Evolutionary conservation across 2,888 invertebrate species (phyloP).

Genomic region (Tinea pellionella): DNA sequence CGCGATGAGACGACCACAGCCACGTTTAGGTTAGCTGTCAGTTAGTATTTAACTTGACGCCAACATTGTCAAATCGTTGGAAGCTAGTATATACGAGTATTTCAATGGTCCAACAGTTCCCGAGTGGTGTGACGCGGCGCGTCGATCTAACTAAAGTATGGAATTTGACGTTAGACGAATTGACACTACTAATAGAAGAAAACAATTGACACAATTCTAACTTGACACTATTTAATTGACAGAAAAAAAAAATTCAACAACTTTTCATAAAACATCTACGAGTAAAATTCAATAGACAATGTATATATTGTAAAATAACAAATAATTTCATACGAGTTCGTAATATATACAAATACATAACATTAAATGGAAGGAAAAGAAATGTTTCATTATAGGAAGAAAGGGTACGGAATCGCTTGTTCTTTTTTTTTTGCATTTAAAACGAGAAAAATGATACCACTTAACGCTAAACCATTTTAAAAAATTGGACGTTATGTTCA

Average conservation of each 20-base stretch:
- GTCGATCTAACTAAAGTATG: no score
- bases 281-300: background rate
- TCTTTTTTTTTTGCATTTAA: background rate
- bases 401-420: background rate
- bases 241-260: conserved; percentile 34
- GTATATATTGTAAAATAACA: background rate
- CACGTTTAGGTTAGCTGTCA: no score
- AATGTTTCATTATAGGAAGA: background rate
- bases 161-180: no score
- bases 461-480: conserved; percentile 24
- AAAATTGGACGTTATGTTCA: conserved; percentile 64
- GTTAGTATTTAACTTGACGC: no score
- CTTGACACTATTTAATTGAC: conserved; percentile 52
- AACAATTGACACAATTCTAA: conserved; percentile 12
- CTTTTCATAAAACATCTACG: background rate
- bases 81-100: no score
- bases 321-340: background rate
- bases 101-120: no score
- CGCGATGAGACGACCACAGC: no score
- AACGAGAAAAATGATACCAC: background rate
- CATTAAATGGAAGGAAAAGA: background rate
- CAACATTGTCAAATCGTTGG: no score
- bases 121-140: no score
- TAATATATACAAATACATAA: background rate
- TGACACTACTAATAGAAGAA: background rate